phyloP scores from a whole-genome alignment of 1,140 invertebrate genomes.

The Dreissena polymorpha region DNA sequence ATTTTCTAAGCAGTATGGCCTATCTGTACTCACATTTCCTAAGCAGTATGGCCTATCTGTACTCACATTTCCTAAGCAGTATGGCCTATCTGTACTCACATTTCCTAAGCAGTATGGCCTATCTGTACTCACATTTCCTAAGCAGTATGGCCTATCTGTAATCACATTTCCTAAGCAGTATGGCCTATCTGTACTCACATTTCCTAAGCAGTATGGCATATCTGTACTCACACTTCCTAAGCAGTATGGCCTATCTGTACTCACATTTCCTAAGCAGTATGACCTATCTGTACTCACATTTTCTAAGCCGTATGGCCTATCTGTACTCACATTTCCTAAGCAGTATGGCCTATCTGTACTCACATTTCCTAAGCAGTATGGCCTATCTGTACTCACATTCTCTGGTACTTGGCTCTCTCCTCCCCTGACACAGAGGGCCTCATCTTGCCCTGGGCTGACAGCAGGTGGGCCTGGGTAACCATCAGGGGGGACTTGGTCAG shows the following conservation, averaged over 20 bases:
- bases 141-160: neutral
- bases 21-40: conserved; percentile 40
- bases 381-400: conserved; percentile 32
- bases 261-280: conserved; percentile 43
- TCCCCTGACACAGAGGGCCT: conserved; percentile 44
- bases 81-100: conserved; percentile 23
- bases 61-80: conserved; percentile 51
- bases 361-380: conserved; percentile 39
- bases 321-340: conserved; percentile 45
- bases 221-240: conserved; percentile 42
- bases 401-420: conserved; percentile 43
- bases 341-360: neutral
- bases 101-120: neutral
- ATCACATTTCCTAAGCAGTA: conserved; percentile 46
- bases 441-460: conserved; percentile 36
- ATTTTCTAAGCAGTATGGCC: conserved; percentile 21
- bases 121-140: conserved; percentile 41
- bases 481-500: conserved; percentile 1
- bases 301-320: neutral
- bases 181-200: conserved; percentile 30
- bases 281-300: conserved; percentile 29
- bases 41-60: neutral
- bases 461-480: conserved; percentile 34
- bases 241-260: neutral
- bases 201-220: neutral